Evolutionary conservation across 2,797 vertebrate species (phyloP).

Genomic region (Notamacropus eugenii): DNA sequence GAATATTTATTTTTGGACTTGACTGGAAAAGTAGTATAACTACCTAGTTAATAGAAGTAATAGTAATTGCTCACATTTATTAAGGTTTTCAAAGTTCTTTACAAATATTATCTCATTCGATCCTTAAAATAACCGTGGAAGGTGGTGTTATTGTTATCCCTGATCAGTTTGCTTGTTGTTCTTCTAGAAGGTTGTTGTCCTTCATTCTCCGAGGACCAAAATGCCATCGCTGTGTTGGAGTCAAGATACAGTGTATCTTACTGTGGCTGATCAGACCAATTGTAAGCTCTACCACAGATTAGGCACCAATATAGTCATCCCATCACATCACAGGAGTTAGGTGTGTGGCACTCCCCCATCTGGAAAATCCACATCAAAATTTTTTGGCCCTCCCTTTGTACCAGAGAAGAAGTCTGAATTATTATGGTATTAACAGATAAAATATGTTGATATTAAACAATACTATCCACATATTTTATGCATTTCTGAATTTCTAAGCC

Average conservation of each 20-base stretch:
- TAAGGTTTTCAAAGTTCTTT: neutral
- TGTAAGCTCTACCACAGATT: neutral
- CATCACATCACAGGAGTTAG: neutral
- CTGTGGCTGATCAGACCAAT: neutral
- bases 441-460: neutral
- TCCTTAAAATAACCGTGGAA: neutral
- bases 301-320: neutral
- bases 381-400: neutral
- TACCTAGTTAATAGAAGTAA: neutral
- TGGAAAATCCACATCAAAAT: neutral
- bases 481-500: neutral
- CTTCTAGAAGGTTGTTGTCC: too few relatives aligned
- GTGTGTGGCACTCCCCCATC: neutral
- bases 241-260: neutral
- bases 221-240: neutral
- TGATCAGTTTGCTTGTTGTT: too few relatives aligned
- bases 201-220: too few relatives aligned
- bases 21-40: neutral
- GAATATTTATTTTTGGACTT: neutral
- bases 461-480: neutral
- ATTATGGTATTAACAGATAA: neutral
- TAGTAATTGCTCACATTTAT: neutral
- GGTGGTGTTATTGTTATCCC: neutral
- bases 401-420: neutral
- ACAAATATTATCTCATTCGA: neutral